These are phyloP conservation scores for Indri indri DNA, from an alignment of 2,113 vertebrate species.

Conservation along the genomic window DNA sequence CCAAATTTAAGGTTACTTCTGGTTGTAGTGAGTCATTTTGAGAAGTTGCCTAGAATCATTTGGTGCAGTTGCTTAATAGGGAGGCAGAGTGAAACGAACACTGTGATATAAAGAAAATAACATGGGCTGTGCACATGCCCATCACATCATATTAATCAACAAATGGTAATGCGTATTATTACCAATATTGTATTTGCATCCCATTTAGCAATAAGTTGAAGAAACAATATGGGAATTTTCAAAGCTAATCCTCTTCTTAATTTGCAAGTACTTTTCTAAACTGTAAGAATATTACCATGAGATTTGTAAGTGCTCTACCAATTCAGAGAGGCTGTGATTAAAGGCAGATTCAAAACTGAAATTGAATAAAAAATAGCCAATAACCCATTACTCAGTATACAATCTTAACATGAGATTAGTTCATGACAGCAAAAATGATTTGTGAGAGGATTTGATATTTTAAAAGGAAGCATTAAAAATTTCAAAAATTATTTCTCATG, in stretches of 20 bases:
- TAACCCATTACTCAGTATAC: background rate
- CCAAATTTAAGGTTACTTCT: background rate
- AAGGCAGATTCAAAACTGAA: background rate
- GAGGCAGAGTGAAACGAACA: rapidly evolving
- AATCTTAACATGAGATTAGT: background rate
- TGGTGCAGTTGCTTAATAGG: background rate
- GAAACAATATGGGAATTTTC: background rate
- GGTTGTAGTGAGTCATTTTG: background rate
- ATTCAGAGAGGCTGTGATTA: background rate
- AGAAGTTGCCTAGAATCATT: background rate
- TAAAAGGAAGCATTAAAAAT: background rate
- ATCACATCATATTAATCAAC: background rate
- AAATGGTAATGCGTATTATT: background rate
- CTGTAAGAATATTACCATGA: background rate
- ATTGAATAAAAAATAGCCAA: background rate
- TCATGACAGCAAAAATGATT: background rate
- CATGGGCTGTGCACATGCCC: background rate
- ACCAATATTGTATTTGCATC: background rate
- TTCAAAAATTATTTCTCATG: background rate
- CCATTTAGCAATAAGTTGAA: background rate
- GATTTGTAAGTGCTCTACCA: background rate
- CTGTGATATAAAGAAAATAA: background rate
- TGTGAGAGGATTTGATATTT: background rate
- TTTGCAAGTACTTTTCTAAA: background rate
- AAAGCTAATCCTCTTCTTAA: background rate